These are phyloP conservation scores for Zaprionus kolodkinae DNA, from an alignment of 1,140 invertebrate genomes.

Conservation along the genomic window DNA sequence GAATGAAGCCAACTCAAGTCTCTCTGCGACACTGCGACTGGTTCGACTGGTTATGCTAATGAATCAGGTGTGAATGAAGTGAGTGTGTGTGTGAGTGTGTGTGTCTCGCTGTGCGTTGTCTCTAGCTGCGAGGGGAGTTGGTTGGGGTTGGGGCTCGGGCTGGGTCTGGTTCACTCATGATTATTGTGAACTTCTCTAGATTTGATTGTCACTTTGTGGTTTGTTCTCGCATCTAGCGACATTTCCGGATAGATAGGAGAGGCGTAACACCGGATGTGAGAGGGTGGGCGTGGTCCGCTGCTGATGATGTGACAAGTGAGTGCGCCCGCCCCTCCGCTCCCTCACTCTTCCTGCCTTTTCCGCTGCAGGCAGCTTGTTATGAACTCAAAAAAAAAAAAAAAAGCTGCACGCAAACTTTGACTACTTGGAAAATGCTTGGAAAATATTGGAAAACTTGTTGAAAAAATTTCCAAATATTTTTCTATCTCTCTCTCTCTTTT, in stretches of 20 bases:
- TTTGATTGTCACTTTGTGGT: conserved; percentile 6
- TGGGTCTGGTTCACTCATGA: too few relatives aligned
- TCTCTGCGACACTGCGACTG: conserved; percentile 33
- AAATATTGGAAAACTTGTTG: conserved; percentile 37
- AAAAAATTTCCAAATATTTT: conserved; percentile 19
- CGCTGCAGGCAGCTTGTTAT: conserved; percentile 35
- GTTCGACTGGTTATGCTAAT: conserved; percentile 75
- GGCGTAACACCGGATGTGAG: conserved; percentile 32
- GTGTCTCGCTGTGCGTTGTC: not conserved
- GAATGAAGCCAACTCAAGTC: conserved; percentile 31
- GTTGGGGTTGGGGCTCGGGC: not conserved
- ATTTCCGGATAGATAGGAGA: conserved; percentile 6
- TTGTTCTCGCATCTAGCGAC: not conserved
- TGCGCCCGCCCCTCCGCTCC: not conserved
- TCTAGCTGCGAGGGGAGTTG: not conserved
- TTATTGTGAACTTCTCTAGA: conserved; percentile 1
- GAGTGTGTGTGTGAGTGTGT: conserved; percentile 8
- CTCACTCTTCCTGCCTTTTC: not conserved
- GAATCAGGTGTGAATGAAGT: conserved; percentile 55
- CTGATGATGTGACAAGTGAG: conserved; percentile 32
- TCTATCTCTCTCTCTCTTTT: not conserved
- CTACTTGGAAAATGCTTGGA: conserved; percentile 7
- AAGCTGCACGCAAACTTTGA: not conserved
- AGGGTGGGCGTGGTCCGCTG: conserved; percentile 13
- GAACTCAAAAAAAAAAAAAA: conserved; percentile 9